These are phyloP conservation scores for Elanoides forficatus DNA, from an alignment of 2,113 vertebrate genomes.

Conservation along the genomic window DNA sequence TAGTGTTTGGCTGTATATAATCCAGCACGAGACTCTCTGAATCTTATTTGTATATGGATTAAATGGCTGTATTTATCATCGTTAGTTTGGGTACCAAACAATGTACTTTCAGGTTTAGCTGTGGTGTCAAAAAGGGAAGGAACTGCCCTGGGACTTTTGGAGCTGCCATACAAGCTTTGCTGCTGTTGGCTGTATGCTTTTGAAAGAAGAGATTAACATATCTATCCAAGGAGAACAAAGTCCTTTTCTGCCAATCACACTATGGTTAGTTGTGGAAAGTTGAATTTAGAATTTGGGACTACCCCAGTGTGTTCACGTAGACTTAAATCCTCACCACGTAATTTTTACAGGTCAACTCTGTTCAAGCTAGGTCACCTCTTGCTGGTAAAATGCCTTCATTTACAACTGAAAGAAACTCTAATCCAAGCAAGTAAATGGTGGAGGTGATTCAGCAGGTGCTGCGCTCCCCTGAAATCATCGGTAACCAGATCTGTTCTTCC, in stretches of 20 bases:
- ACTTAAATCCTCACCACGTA: background rate
- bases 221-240: background rate
- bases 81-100: background rate
- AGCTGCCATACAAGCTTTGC: background rate
- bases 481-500: background rate
- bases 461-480: background rate
- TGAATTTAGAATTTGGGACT: background rate
- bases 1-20: background rate
- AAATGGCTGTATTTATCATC: background rate
- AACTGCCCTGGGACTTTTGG: background rate
- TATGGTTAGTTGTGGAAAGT: background rate
- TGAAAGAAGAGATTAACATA: background rate
- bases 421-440: background rate
- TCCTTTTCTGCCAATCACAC: background rate
- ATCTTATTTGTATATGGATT: background rate
- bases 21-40: background rate
- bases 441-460: background rate
- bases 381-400: background rate
- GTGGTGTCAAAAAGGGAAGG: background rate
- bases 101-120: background rate
- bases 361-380: background rate
- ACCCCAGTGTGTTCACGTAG: background rate
- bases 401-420: background rate
- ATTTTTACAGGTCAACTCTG: background rate
- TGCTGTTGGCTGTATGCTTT: background rate